Evolutionary conservation across 2,888 invertebrate species (phyloP).

Genomic region (Aphodius sticticus): DNA sequence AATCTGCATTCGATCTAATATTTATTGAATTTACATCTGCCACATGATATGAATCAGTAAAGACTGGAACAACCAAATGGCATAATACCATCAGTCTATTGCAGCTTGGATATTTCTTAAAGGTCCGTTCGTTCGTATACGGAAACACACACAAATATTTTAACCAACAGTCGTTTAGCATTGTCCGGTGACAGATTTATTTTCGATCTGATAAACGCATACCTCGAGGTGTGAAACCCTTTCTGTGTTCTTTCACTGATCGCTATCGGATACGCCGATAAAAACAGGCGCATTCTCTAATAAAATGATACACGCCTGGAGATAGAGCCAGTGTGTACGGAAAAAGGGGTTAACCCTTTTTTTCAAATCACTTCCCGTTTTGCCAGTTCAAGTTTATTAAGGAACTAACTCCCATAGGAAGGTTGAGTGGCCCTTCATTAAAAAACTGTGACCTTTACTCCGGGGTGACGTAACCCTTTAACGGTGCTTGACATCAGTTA

Average conservation of each 20-base stretch:
- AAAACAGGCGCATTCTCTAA: conserved; percentile 18
- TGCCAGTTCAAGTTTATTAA: conserved; percentile 35
- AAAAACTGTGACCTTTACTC: background rate
- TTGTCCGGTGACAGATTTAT: conserved; percentile 38
- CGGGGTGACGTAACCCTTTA: background rate
- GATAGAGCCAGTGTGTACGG: background rate
- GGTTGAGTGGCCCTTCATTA: conserved; percentile 6
- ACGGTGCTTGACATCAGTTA: background rate
- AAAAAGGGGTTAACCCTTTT: conserved; percentile 31
- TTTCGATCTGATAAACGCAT: conserved; percentile 40
- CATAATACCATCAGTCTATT: no score
- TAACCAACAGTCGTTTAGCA: conserved; percentile 22
- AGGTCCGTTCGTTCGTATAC: background rate
- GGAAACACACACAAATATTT: conserved; percentile 27
- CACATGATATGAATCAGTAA: no score
- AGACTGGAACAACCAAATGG: no score
- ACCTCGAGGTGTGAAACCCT: conserved; percentile 42
- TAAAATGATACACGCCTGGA: conserved; percentile 29
- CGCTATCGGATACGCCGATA: conserved; percentile 43
- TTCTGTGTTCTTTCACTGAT: conserved; percentile 33
- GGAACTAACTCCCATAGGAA: background rate
- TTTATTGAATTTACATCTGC: no score
- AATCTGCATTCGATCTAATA: no score
- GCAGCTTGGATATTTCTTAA: no score
- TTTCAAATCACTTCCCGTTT: conserved; percentile 41